Percentiles rank a stretch among this genome's conserved stretches.
phyloP scores from a whole-genome alignment of 1,140 invertebrate species.

The Steinernema feltiae region DNA sequence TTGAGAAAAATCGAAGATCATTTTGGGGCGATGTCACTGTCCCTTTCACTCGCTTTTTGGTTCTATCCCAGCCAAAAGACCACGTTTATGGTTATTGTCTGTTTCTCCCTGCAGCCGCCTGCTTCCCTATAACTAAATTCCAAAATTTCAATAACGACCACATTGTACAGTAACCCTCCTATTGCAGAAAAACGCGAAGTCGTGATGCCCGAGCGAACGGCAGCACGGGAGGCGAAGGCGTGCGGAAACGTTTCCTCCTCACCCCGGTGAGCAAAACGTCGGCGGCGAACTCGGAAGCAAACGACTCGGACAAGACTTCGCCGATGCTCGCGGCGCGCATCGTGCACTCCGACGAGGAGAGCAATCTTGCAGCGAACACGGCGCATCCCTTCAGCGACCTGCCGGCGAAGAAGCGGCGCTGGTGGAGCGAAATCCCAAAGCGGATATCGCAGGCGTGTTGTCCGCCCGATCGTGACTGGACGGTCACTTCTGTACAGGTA shows the following conservation, averaged over 20 bases:
- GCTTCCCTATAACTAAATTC: no score
- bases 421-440: constrained; percentile 18
- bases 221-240: constrained; percentile 14
- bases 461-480: constrained; percentile 49
- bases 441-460: constrained; percentile 19
- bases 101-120: no score
- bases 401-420: constrained; percentile 24
- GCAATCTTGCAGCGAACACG: neutral
- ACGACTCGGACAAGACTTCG: neutral
- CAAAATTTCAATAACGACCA: no score
- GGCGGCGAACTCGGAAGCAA: neutral
- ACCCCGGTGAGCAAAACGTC: constrained; percentile 14
- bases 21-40: no score
- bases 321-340: neutral
- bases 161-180: no score
- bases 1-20: no score
- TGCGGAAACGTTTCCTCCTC: constrained; percentile 28
- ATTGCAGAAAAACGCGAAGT: constrained; percentile 52
- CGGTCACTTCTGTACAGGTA: constrained; percentile 55
- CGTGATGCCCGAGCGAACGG: constrained; percentile 33
- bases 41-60: no score
- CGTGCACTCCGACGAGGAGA: neutral
- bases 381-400: neutral
- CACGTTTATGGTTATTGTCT: no score
- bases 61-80: no score